Evolutionary conservation across 2,797 vertebrate species (phyloP).

Genomic region (Amniataba percoides): DNA sequence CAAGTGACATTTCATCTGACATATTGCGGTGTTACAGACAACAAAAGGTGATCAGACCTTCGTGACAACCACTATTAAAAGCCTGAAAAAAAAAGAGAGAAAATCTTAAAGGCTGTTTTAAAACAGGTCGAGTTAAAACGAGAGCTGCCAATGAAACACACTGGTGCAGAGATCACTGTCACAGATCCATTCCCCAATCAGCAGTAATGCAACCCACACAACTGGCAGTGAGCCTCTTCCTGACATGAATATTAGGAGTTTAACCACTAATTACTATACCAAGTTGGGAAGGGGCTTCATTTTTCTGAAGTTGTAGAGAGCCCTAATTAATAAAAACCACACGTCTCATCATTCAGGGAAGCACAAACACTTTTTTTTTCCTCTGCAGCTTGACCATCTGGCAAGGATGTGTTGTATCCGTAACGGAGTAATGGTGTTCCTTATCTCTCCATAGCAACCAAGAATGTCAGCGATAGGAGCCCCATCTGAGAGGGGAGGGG

Average conservation of each 20-base stretch:
- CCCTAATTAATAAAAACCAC: conserved; percentile 52
- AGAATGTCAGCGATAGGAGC: conserved; percentile 59
- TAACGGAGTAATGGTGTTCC: conserved; percentile 40
- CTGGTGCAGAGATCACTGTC: background rate
- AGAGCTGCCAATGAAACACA: conserved; percentile 13
- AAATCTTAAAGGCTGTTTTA: background rate
- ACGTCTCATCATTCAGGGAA: conserved; percentile 35
- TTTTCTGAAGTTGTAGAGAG: conserved; percentile 12
- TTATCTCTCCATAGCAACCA: conserved; percentile 63
- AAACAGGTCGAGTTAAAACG: background rate
- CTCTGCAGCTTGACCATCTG: conserved; percentile 64
- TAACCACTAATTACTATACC: conserved; percentile 39
- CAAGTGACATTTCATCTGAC: conserved; percentile 1
- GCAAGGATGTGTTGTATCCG: conserved; percentile 44
- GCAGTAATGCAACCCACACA: conserved; percentile 22
- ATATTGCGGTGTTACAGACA: background rate
- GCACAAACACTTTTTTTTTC: conserved; percentile 38
- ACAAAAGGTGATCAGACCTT: background rate
- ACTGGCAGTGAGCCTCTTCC: conserved; percentile 10
- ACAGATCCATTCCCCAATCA: conserved; percentile 8
- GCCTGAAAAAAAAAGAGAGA: background rate
- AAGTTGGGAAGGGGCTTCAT: background rate
- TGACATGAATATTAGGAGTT: conserved; percentile 27
- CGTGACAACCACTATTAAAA: background rate
- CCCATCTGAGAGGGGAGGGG: conserved; percentile 53